These are phyloP conservation scores for Anaspis maculata DNA, from an alignment of 2,888 invertebrate genomes.

Conservation along the genomic window DNA sequence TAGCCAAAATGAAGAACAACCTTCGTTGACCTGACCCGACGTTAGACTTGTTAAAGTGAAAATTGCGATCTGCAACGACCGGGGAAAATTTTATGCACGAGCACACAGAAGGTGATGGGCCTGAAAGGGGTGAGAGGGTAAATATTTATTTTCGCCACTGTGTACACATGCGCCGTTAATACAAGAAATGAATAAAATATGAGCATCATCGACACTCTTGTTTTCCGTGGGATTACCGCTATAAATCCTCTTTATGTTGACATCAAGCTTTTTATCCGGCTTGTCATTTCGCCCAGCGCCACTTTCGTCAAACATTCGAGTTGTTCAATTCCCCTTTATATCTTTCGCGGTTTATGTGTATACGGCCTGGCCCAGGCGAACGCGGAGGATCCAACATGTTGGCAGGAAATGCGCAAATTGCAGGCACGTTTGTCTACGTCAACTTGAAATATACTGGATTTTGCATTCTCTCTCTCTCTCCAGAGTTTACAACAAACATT, in stretches of 20 bases:
- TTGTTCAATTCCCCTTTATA: constrained; percentile 16
- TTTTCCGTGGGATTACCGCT: constrained; percentile 19
- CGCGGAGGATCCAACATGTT: constrained; percentile 16
- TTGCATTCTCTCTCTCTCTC: constrained; percentile 23
- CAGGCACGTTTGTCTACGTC: constrained; percentile 26
- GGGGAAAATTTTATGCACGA: too few relatives aligned
- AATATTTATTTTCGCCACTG: constrained; percentile 2
- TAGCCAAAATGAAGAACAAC: too few relatives aligned
- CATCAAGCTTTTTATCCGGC: constrained; percentile 20
- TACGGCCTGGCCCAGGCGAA: constrained; percentile 8
- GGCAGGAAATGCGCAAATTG: constrained; percentile 28
- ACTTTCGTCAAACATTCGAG: constrained; percentile 18
- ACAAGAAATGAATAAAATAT: constrained; percentile 22
- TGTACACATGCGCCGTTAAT: constrained; percentile 14
- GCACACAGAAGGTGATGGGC: not conserved
- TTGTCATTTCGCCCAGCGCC: constrained; percentile 16
- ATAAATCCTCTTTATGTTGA: constrained; percentile 24
- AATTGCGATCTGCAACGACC: too few relatives aligned
- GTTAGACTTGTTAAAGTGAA: too few relatives aligned
- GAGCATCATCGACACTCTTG: constrained; percentile 22
- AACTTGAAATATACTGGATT: constrained; percentile 28
- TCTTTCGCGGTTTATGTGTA: constrained; percentile 16
- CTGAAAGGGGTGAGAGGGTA: constrained; percentile 8
- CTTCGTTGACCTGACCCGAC: too few relatives aligned
- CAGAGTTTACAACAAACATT: too few relatives aligned